Conservation (phyloP, 2,113 vertebrate species). For the Xiphorhynchus elegans region DNA sequence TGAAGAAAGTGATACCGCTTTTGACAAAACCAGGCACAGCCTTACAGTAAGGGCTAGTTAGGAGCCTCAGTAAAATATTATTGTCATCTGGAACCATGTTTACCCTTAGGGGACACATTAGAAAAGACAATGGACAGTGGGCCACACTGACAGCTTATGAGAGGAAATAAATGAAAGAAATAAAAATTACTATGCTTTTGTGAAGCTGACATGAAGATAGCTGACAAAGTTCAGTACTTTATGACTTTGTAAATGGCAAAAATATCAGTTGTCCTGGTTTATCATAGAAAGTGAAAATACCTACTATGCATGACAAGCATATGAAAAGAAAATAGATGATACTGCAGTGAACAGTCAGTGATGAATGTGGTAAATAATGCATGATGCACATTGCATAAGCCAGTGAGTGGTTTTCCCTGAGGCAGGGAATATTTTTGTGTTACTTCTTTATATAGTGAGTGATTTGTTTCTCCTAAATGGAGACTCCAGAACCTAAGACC, state of each 20-base stretch:
- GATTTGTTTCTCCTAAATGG: neutral
- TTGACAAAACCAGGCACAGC: neutral
- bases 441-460: neutral
- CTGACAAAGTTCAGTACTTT: neutral
- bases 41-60: neutral
- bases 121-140: constrained; percentile 53
- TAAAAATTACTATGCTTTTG: neutral
- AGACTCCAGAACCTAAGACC: neutral
- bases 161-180: constrained; percentile 33
- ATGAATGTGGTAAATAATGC: neutral
- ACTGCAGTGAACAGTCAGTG: neutral
- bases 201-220: neutral
- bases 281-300: neutral
- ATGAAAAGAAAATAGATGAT: neutral
- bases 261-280: neutral
- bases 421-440: neutral
- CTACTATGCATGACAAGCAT: accelerated
- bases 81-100: constrained; percentile 12
- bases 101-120: constrained; percentile 41
- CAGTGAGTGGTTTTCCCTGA: neutral
- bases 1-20: constrained; percentile 14
- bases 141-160: constrained; percentile 24
- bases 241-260: neutral
- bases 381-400: neutral
- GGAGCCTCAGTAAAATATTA: constrained; percentile 15